A percentile compares a stretch with the other conserved stretches of the same genome.
phyloP scores from a whole-genome alignment of 1,140 invertebrate genomes.

The Radopholus similis region DNA sequence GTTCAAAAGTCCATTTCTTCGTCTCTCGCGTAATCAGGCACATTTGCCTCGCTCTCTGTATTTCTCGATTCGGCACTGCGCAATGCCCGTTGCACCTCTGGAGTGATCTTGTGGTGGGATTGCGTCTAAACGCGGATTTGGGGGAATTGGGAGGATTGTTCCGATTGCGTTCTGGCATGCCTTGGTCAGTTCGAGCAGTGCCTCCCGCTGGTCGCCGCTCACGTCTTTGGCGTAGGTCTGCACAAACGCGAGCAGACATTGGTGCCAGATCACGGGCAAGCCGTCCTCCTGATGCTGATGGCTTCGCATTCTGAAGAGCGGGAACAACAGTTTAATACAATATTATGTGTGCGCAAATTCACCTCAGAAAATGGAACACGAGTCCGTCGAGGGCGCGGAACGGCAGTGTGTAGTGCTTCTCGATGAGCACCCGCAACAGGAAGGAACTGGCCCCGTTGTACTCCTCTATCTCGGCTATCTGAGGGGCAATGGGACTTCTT shows the following conservation, averaged over 20 bases:
- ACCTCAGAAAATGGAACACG: slow-evolving; percentile 90
- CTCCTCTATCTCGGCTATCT: slow-evolving; percentile 93
- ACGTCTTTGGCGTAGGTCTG: slow-evolving; percentile 75
- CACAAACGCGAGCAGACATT: slow-evolving; percentile 84
- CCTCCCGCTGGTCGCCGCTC: slow-evolving; percentile 45
- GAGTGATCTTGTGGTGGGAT: slow-evolving; percentile 28
- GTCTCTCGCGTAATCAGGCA: slow-evolving; percentile 26
- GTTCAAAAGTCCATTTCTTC: slow-evolving; percentile 33
- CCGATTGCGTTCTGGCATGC: slow-evolving; percentile 18
- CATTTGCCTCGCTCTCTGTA: slow-evolving; percentile 29
- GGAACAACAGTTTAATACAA: slow-evolving; percentile 29
- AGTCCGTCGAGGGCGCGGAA: slow-evolving; percentile 89
- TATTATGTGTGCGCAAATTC: slow-evolving; percentile 19
- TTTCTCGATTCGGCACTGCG: slow-evolving; percentile 24
- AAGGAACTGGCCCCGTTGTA: slow-evolving; percentile 95
- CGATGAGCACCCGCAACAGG: slow-evolving; percentile 85
- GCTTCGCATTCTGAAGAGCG: slow-evolving; percentile 26
- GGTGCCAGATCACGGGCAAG: slow-evolving; percentile 94
- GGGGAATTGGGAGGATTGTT: too few species aligned
- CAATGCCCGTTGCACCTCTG: slow-evolving; percentile 16
- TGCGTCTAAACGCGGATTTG: slow-evolving; percentile 23
- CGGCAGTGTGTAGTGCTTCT: slow-evolving; percentile 96
- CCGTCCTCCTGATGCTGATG: slow-evolving; percentile 50
- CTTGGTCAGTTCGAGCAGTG: slow-evolving; percentile 49
- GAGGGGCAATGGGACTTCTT: slow-evolving; percentile 28